Percentiles rank a stretch among this genome's conserved stretches.
Evolutionary conservation across 1,140 invertebrate species (phyloP).

Genomic region (Halesus radiatus): DNA sequence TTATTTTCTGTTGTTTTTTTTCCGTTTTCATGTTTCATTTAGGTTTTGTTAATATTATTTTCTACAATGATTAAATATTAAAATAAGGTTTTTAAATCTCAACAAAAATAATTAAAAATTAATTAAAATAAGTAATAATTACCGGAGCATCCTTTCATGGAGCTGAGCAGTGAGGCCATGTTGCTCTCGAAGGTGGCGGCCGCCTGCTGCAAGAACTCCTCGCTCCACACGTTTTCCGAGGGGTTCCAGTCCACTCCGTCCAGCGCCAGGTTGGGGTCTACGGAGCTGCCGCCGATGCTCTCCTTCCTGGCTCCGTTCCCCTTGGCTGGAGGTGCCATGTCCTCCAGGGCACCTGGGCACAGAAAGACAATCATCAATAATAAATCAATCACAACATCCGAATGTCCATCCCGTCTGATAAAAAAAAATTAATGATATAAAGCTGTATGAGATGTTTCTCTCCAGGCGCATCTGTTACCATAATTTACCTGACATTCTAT

Average conservation of each 20-base stretch:
- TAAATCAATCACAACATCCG: neutral
- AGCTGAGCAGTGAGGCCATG: slow-evolving; percentile 71
- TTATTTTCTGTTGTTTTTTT: no score
- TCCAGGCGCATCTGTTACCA: no score
- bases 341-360: slow-evolving; percentile 71
- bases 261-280: slow-evolving; percentile 50
- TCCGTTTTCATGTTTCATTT: no score
- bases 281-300: slow-evolving; percentile 52
- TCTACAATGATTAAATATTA: no score
- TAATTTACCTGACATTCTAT: no score
- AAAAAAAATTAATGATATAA: no score
- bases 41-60: no score
- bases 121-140: neutral
- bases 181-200: slow-evolving; percentile 75
- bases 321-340: slow-evolving; percentile 67
- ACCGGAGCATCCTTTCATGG: slow-evolving; percentile 66
- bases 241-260: slow-evolving; percentile 54
- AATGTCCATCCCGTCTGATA: no score
- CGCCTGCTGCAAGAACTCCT: slow-evolving; percentile 76
- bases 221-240: slow-evolving; percentile 71
- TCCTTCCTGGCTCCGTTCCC: slow-evolving; percentile 38
- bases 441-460: no score
- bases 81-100: no score
- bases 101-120: no score
- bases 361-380: neutral